These are phyloP conservation scores for Centruroides vittatus DNA, from an alignment of 1,140 invertebrate species.

Conservation along the genomic window DNA sequence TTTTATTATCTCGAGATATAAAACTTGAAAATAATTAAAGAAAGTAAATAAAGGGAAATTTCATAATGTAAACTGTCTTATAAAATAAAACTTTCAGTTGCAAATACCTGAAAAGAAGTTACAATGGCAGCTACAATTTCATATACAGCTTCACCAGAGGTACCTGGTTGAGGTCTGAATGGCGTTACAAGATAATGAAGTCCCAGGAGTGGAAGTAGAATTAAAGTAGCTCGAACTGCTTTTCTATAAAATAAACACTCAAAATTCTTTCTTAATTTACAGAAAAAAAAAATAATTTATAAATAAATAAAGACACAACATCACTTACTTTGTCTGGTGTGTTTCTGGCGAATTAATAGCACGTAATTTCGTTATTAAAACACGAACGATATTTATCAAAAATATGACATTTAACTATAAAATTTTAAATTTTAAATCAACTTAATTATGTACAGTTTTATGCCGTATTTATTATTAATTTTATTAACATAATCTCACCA, in stretches of 20 bases:
- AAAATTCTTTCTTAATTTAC: no score
- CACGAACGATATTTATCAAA: constrained; percentile 82
- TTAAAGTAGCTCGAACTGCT: constrained; percentile 58
- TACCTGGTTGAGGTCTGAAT: constrained; percentile 50
- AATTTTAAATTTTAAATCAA: constrained; percentile 1
- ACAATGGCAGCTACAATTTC: constrained; percentile 68
- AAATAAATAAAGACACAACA: no score
- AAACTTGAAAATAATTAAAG: no score
- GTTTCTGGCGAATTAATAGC: constrained; percentile 36
- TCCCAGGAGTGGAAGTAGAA: constrained; percentile 55
- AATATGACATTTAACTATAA: constrained; percentile 64
- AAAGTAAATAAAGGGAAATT: no score
- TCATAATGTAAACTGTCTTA: no score
- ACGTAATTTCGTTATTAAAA: constrained; percentile 70
- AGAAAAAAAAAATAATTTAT: no score
- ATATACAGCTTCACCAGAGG: constrained; percentile 56
- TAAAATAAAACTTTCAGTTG: no score
- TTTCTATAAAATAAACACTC: constrained; percentile 20
- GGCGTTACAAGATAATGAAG: constrained; percentile 70
- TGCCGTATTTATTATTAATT: no score
- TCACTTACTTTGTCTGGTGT: constrained; percentile 27
- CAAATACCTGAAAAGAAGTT: constrained; percentile 68
- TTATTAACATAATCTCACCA: constrained; percentile 31
- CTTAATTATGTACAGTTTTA: no score
- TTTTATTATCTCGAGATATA: no score